Base-by-base conservation (phyloP, 1,140 invertebrate species). In the Oncopodura yosiiana region DNA sequence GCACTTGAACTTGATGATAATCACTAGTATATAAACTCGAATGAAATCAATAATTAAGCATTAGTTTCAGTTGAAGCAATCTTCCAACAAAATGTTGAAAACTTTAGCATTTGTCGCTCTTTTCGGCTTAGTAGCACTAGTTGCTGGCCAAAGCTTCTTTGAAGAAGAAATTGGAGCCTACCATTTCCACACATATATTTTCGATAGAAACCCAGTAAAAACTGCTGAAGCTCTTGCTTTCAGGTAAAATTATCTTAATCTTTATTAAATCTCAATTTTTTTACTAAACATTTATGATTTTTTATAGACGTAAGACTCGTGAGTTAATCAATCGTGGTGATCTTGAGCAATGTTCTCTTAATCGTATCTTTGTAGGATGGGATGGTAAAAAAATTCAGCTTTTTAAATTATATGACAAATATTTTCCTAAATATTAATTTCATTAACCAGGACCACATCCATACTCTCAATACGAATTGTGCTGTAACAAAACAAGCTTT, bases 121-220 rank as follows among this genome's bases (percentile, higher is more conserved):
- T n/a, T n/a, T n/a, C n/a, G n/a, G n/a, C n/a, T n/a, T 53, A 14
- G 38, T 24, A 3, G n/a, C 37, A 9, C n/a, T 53, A 4, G 23
- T 36, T n/a, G 51, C 27, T 19, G 26, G 44, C 26, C 30, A 21
- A 3, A 42, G 27, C 19, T 42, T 34, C 27, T 34, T 45, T 19
- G 43, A 45, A 6, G 30, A 48, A 30, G 53, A 56, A 21, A 49
- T 56, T 24, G 44, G 21, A n/a, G 53, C 44, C 18, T 56, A 34
- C n/a, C 53, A 56, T 38, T 56, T 56, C 45, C 53, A 56, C 27
- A 56, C 53, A n/a, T 56, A 56, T 27, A 37, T 56, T 23, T 56
- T 56, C 19, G 44, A 56, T 16, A 11, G 6, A 5, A 56, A 56
- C 32, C 36, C 26, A 18, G 19, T 18, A n/a, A 48, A 19, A 4